Evolutionary conservation across 92 coral and sea anemone genomes (phyloP).

Genomic region (Chrysogorgia sp.): DNA sequence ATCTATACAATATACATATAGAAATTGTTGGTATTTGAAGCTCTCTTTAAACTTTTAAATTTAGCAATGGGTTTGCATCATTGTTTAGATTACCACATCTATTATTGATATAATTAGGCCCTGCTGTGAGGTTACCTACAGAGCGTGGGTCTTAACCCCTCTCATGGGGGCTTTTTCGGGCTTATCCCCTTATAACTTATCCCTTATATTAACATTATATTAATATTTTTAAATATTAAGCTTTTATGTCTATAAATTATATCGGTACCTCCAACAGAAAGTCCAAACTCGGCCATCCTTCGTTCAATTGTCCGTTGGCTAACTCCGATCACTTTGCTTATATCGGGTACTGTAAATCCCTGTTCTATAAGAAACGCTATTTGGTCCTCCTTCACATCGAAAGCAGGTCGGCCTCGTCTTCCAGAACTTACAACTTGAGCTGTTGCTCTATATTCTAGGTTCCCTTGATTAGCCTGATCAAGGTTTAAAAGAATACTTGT

Average conservation of each 20-base stretch:
- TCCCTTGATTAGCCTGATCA: slow-evolving; percentile 8
- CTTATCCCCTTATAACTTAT: too few species aligned
- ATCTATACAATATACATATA: too few species aligned
- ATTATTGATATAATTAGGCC: too few species aligned
- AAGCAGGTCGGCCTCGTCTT: slow-evolving; percentile 32
- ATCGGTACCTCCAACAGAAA: slow-evolving; percentile 19
- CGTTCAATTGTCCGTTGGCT: slow-evolving; percentile 29
- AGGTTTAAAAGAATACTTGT: neutral
- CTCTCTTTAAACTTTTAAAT: too few species aligned
- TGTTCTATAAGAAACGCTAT: slow-evolving; percentile 30
- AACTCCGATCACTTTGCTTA: slow-evolving; percentile 10
- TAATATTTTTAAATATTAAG: too few species aligned
- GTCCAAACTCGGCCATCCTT: slow-evolving; percentile 35
- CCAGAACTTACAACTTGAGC: neutral
- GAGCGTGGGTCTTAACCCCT: too few species aligned
- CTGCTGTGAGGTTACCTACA: too few species aligned
- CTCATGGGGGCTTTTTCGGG: too few species aligned
- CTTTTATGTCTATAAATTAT: neutral
- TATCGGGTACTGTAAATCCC: slow-evolving; percentile 25
- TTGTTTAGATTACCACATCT: too few species aligned
- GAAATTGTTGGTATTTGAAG: too few species aligned
- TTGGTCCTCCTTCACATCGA: slow-evolving; percentile 35
- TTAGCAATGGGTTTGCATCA: too few species aligned
- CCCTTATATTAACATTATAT: too few species aligned
- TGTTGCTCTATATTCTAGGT: neutral